Evolutionary conservation across 2,888 invertebrate genomes (phyloP), one percentile per base, ranked within the genome.

Genomic region (Tipula unca): DNA sequence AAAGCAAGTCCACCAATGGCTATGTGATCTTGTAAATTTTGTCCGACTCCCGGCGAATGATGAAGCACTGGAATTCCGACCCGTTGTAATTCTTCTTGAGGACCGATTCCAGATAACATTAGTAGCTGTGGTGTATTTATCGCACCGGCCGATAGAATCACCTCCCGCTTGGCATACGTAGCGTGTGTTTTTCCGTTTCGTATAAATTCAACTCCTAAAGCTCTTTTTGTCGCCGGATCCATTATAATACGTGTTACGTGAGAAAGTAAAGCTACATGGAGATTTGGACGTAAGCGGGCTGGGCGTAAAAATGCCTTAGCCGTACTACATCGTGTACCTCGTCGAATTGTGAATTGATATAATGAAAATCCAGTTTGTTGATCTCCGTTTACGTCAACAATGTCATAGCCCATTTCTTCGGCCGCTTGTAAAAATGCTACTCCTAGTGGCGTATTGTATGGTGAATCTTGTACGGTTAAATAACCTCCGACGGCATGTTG

Each of bases 41-140:
- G 93, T 0, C 97, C 97, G 0, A 97, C 97, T 1, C 96, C 96
- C 0, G 96, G 96, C 42, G 94, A 92, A 90, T 96, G 94, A 39
- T 94, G 93, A 3, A 97, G 92, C 69, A 96, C 93, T 0, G 94
- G 93, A 85, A 97, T 92, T 0, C 95, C 95, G 10, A 95, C 92
- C 87, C 95, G 93, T 87, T 92, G 89, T 3, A 97, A 91, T 89
- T 97, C 95, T n/a, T 93, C 90, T 29, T 92, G 92, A 0, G 96
- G 96, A 1, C 97, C 97, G 1, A 99, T 91, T 0, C 99, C 99
- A 36, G 94, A 95, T 1, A 99, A 91, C 96, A 99, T 95, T 86
- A 99, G 92, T 10, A 99, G 90, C 88, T 99, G 99, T 0, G 99
- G 98, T 0, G 96, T 94, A 87, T 95, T 98, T 86, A 99, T 95